A percentile compares a stretch with the other conserved stretches of the same genome.
phyloP scores from a whole-genome alignment of 2,888 invertebrate species.

The Erynnis tages region DNA sequence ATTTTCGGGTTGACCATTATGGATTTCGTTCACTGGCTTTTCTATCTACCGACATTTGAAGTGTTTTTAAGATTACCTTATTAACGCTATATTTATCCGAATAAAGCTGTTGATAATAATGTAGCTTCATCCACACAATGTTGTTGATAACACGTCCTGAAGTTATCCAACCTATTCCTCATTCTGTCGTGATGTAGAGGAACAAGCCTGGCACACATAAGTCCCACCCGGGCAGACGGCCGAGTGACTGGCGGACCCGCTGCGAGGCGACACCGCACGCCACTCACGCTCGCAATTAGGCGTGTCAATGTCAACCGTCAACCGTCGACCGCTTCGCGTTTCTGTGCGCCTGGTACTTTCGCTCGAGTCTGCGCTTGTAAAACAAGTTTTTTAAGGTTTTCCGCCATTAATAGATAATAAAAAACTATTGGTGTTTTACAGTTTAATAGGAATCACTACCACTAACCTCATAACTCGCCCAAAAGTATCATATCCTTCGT shows the following conservation, averaged over 20 bases:
- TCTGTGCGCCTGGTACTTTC: slow-evolving; percentile 14
- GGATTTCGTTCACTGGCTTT: no score
- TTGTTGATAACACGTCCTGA: slow-evolving; percentile 6
- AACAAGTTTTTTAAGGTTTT: background rate
- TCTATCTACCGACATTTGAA: no score
- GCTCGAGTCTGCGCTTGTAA: background rate
- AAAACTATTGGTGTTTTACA: no score
- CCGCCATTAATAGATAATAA: background rate
- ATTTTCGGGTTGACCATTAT: no score
- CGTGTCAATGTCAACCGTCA: slow-evolving; percentile 56
- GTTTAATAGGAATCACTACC: no score
- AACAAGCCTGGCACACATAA: slow-evolving; percentile 15
- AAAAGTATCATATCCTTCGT: no score
- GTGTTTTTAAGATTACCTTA: no score
- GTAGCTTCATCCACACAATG: background rate
- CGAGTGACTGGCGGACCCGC: slow-evolving; percentile 14
- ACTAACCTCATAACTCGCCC: no score
- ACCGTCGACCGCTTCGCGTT: slow-evolving; percentile 18
- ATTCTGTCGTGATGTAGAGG: slow-evolving; percentile 4
- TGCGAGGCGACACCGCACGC: slow-evolving; percentile 9
- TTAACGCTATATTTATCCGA: no score
- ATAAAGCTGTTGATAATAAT: background rate
- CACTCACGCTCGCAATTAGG: slow-evolving; percentile 51
- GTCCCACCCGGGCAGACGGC: slow-evolving; percentile 13
- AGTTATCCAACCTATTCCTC: slow-evolving; percentile 3